Percentiles rank a stretch among this genome's conserved stretches.
Evolutionary conservation across 2,888 invertebrate genomes (phyloP).

Genomic region (Cetonia aurata): DNA sequence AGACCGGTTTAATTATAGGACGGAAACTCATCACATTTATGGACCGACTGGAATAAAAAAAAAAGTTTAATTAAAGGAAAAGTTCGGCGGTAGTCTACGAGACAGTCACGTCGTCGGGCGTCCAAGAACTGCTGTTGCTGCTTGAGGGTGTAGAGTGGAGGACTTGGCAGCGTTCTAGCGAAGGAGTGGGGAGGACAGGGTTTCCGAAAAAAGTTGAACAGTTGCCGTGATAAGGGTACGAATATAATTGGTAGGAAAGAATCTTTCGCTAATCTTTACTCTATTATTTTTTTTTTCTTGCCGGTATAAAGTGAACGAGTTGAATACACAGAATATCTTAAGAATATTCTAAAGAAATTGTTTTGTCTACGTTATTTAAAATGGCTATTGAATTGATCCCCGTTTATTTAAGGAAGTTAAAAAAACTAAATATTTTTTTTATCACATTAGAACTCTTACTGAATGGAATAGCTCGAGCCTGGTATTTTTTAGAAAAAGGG

Average conservation of each 20-base stretch:
- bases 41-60: constrained; percentile 22
- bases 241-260: constrained; percentile 39
- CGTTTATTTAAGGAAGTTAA: too few species aligned
- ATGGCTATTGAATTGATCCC: too few species aligned
- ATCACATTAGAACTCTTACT: too few species aligned
- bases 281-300: constrained; percentile 17
- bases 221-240: constrained; percentile 38
- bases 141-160: too few species aligned
- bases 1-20: constrained; percentile 32
- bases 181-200: neutral
- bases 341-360: too few species aligned
- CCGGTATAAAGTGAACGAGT: constrained; percentile 17
- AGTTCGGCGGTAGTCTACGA: constrained; percentile 28
- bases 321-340: constrained; percentile 1
- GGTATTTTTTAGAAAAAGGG: too few species aligned
- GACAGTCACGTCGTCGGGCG: constrained; percentile 20
- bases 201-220: constrained; percentile 33
- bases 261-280: constrained; percentile 35
- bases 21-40: constrained; percentile 36
- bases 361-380: too few species aligned
- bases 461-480: too few species aligned
- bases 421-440: too few species aligned
- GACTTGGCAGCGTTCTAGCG: too few species aligned
- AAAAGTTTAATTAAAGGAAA: constrained; percentile 40
- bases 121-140: neutral